Base-by-base conservation (phyloP, 2,888 invertebrate species). In the Epicampocera succincta region DNA sequence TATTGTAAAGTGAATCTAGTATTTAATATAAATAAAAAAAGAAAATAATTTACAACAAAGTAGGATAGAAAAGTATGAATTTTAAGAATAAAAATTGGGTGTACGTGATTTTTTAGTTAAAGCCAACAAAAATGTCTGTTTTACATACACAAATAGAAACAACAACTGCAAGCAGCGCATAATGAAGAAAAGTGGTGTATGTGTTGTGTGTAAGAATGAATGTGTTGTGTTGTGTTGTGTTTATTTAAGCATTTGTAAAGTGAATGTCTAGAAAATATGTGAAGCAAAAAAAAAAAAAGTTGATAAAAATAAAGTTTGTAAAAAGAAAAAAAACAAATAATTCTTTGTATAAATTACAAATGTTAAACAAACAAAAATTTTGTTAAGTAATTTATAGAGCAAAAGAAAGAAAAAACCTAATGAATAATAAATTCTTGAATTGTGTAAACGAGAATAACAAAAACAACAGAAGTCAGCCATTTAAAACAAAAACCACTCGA, bases 61-160 rank as follows among this genome's bases (percentile, higher is more conserved):
- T 61, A 44, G 15, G 54, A 61, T 75, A 66, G 66, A 40, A 44
- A 58, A 52, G 38, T 48, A 21, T 46, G 11, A 46, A 33, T 33
- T 29, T 42, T 17, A 44, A 46, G 25, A 73, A 66, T 42, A 81
- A 68, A 80, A 46, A 66, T 63, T 75, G 72, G 66, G 44, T 71
- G 44, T 71, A 77, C 73, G 80, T 80, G 72, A 73, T 44, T 80
- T 48, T 68, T 68, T 68, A 58, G 50, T 11, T 48, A 12, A 48
- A 75, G 21, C n/a, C 21, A 78, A 42, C 15, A 50, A 29, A 46
- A 71, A 69, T 54, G 61, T 63, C 69, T n/a, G 61, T 48, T 65
- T 21, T 13, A 38, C 54, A 65, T 38, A 48, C 56, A 65, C 56
- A 21, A 40, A 15, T 52, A 58, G 50, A 71, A 68, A 58, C 56